Evolutionary conservation across 2,888 invertebrate species (phyloP).

Genomic region (Pristionchus japonicus): DNA sequence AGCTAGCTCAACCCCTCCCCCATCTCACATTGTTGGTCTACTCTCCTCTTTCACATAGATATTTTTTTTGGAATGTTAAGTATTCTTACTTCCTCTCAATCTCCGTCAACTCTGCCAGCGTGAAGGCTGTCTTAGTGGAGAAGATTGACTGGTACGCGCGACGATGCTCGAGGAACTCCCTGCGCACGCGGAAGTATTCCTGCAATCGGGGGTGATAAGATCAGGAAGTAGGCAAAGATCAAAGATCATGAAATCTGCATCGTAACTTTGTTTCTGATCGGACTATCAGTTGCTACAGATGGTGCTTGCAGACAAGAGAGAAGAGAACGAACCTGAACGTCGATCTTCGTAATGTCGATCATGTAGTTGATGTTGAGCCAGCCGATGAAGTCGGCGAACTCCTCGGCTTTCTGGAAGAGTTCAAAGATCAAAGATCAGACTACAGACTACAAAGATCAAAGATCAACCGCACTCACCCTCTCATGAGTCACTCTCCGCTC

Average conservation of each 20-base stretch:
- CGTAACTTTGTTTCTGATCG: too few species aligned
- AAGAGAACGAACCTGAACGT: slow-evolving; percentile 48
- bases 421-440: slow-evolving; percentile 10
- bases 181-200: slow-evolving; percentile 62
- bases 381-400: slow-evolving; percentile 56
- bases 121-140: slow-evolving; percentile 61
- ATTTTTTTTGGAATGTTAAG: background rate
- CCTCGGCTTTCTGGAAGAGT: slow-evolving; percentile 50
- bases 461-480: slow-evolving; percentile 27
- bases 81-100: slow-evolving; percentile 59
- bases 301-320: background rate
- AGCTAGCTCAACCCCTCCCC: too few species aligned
- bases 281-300: too few species aligned
- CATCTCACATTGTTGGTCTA: too few species aligned
- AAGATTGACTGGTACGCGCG: slow-evolving; percentile 64
- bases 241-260: too few species aligned
- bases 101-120: slow-evolving; percentile 61
- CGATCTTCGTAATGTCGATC: slow-evolving; percentile 51
- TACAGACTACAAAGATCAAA: background rate
- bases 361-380: slow-evolving; percentile 61
- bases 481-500: slow-evolving; percentile 51
- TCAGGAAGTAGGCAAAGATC: too few species aligned
- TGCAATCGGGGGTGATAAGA: too few species aligned
- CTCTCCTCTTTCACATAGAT: background rate
- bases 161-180: slow-evolving; percentile 68